phyloP scores from a whole-genome alignment of 2,797 vertebrate species.

The Danio kyathit region DNA sequence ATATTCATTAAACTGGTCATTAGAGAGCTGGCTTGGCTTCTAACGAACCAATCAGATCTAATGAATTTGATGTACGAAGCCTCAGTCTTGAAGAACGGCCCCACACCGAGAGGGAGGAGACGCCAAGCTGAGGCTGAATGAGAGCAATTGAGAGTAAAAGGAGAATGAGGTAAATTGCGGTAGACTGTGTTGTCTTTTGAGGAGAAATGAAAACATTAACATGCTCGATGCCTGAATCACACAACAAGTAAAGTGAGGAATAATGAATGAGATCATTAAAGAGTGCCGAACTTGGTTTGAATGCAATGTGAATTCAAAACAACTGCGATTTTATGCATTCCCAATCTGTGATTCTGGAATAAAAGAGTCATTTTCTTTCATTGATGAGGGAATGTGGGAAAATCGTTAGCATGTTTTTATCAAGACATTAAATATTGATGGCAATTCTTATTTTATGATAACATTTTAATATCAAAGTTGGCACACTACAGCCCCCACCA shows the following conservation, averaged over 20 bases:
- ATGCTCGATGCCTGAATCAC: background rate
- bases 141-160: conserved; percentile 60
- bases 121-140: conserved; percentile 62
- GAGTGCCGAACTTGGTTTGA: conserved; percentile 1
- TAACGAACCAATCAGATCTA: conserved; percentile 66
- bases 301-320: background rate
- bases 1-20: conserved; percentile 68
- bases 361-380: too few species aligned
- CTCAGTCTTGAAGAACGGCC: conserved; percentile 56
- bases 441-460: too few species aligned
- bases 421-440: too few species aligned
- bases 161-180: conserved; percentile 50
- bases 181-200: conserved; percentile 23
- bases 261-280: background rate
- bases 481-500: too few species aligned
- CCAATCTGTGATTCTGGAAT: background rate
- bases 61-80: conserved; percentile 59
- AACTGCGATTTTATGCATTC: background rate
- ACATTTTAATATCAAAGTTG: too few species aligned
- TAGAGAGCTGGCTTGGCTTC: conserved; percentile 64
- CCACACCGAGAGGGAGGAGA: conserved; percentile 44
- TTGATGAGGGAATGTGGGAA: too few species aligned
- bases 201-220: conserved; percentile 5
- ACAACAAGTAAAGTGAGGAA: conserved; percentile 6
- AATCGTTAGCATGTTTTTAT: too few species aligned